Evolutionary conservation across 1,140 invertebrate species (phyloP), one percentile per base, ranked within the genome.

Genomic region (Drosophila pseudoobscura): DNA sequence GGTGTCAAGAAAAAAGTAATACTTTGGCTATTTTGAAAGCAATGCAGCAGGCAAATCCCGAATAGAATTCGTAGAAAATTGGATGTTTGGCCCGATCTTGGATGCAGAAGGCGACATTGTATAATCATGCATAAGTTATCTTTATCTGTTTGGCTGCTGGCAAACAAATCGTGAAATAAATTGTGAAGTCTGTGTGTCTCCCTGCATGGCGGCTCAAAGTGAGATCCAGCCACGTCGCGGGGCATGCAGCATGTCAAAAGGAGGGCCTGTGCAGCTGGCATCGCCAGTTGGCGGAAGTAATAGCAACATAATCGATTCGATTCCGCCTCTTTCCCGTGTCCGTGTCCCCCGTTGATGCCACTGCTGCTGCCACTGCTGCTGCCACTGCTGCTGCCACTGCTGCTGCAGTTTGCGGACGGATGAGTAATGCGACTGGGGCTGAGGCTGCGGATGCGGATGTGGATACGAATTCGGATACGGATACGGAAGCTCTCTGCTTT

Each of bases 261-360:
- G 7, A 58, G 41, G 50, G 45, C 46, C 39, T 65, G 50, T 85
- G 78, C 82, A 87, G 72, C 82, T 85, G 82, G 55, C 60, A 71
- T 55, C 69, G 82, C 70, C 82, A 87, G 70, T 78, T 88, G 82
- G 78, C 82, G 82, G 83, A 85, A 85, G 82, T 85, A 85, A 85
- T 85, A 85, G 82, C 82, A 88, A 87, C 82, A 85, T 85, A 85
- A 87, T 85, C 82, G 82, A 85, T 88, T 87, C 78, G 78, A 64
- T 78, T 73, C 70, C 69, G 71, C 78, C 39, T 69, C 44, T 69
- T 41, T 47, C 15, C 50, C 39, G 15, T 11, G 20, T 39, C 50
- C 39, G 15, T 11, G 20, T 53, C 15, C 66, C 46, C 53, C 45
- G 3, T 39, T 39, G 35, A 39, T 39, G 35, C 35, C 13, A 4